A percentile compares a stretch with the other conserved stretches of the same genome.
phyloP scores from a whole-genome alignment of 2,113 vertebrate species.

The Carettochelys insculpta region DNA sequence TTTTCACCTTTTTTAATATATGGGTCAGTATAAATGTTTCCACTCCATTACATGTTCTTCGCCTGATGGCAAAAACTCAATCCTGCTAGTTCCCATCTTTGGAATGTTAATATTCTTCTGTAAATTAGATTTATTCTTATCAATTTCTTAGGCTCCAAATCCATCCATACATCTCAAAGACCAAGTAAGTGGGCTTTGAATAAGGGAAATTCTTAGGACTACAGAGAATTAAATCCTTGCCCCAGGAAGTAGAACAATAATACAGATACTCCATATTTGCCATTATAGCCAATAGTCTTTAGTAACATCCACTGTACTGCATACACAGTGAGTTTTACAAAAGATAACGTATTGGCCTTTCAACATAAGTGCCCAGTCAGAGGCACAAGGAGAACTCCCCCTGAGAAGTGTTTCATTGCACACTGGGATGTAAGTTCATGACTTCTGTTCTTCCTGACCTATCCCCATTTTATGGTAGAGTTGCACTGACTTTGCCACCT shows the following conservation, averaged over 20 bases:
- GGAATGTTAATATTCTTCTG: background rate
- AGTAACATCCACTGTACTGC: background rate
- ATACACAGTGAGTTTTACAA: background rate
- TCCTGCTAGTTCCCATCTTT: background rate
- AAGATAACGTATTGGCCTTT: background rate
- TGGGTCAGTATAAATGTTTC: background rate
- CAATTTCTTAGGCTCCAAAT: background rate
- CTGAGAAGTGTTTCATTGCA: background rate
- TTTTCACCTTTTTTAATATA: fast-evolving
- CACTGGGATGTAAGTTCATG: background rate
- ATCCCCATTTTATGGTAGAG: background rate
- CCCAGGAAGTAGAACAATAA: background rate
- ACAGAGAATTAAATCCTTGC: background rate
- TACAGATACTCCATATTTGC: background rate
- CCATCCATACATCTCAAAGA: background rate
- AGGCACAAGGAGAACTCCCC: background rate
- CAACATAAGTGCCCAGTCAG: background rate
- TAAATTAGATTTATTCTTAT: background rate
- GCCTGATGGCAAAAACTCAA: background rate
- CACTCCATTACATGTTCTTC: too few species aligned
- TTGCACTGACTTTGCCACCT: background rate
- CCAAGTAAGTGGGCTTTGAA: background rate
- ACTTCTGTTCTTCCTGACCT: background rate
- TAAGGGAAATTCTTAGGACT: background rate
- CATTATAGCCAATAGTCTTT: background rate